Conservation (phyloP, 2,888 invertebrate species). For the Corbicula japonica region DNA sequence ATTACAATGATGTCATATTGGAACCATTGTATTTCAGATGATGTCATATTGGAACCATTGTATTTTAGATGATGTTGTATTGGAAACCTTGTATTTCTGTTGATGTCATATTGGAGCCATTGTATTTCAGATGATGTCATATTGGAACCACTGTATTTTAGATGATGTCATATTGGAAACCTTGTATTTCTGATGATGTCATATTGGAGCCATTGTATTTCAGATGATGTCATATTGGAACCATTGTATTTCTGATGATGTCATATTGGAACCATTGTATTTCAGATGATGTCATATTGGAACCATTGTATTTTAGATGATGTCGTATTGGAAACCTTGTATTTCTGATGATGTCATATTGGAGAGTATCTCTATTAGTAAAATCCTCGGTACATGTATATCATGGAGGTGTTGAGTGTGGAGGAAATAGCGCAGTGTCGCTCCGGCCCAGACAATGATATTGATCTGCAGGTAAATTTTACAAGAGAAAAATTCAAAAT, state of each 20-base stretch:
- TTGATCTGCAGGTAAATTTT: conserved; percentile 57
- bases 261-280: not conserved
- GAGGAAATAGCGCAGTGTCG: conserved; percentile 58
- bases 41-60: too few relatives aligned
- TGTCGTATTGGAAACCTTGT: too few relatives aligned
- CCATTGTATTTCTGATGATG: not conserved
- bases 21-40: too few relatives aligned
- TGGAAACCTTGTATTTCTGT: too few relatives aligned
- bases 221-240: not conserved
- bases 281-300: not conserved
- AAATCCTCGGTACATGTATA: not conserved
- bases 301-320: not conserved
- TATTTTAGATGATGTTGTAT: too few relatives aligned
- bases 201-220: too few relatives aligned
- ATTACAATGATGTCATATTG: too few relatives aligned
- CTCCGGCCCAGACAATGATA: conserved; percentile 57
- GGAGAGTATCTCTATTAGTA: not conserved
- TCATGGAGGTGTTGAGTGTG: conserved; percentile 40
- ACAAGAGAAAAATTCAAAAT: not conserved
- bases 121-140: too few relatives aligned
- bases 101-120: too few relatives aligned
- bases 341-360: not conserved
- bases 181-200: too few relatives aligned
- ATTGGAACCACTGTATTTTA: too few relatives aligned
- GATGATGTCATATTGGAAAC: too few relatives aligned